Percentiles rank a stretch among this genome's conserved stretches.
phyloP scores from a whole-genome alignment of 2,888 invertebrate genomes.

The Aphidius colemani region DNA sequence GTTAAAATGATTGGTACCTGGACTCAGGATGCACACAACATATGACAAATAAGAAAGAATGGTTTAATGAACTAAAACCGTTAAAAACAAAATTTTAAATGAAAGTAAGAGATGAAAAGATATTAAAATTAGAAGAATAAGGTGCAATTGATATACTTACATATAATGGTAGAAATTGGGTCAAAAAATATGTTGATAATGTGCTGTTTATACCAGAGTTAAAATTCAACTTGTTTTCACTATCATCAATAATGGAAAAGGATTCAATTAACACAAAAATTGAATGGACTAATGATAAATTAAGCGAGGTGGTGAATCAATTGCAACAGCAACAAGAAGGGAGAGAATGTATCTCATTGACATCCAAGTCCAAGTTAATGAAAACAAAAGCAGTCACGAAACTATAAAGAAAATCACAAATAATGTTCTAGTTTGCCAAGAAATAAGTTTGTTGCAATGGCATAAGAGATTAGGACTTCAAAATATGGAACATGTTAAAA shows the following conservation, averaged over 20 bases:
- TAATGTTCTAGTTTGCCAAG: conserved; percentile 17
- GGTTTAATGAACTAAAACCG: no score
- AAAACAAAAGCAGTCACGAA: conserved; percentile 16
- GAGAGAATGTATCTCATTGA: conserved; percentile 28
- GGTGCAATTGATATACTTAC: conserved; percentile 25
- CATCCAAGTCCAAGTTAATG: conserved; percentile 18
- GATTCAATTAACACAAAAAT: not conserved
- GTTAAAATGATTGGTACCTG: no score
- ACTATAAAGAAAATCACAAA: not conserved
- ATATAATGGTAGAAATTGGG: conserved; percentile 26
- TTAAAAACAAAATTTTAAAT: no score
- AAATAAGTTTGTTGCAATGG: conserved; percentile 26
- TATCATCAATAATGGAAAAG: conserved; percentile 19
- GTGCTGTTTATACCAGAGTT: conserved; percentile 32
- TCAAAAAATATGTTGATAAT: conserved; percentile 17
- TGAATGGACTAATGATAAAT: no score
- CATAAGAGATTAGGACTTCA: conserved; percentile 36
- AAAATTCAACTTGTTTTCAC: conserved; percentile 26
- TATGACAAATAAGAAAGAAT: no score
- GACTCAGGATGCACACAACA: no score
- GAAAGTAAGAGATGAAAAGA: no score
- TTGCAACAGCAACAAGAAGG: conserved; percentile 22
- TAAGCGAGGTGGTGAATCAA: not conserved
- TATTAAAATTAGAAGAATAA: conserved; percentile 19
- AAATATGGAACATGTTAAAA: conserved; percentile 26